Conservation (phyloP, 2,797 vertebrate genomes). For the Oreochromis grahami region DNA sequence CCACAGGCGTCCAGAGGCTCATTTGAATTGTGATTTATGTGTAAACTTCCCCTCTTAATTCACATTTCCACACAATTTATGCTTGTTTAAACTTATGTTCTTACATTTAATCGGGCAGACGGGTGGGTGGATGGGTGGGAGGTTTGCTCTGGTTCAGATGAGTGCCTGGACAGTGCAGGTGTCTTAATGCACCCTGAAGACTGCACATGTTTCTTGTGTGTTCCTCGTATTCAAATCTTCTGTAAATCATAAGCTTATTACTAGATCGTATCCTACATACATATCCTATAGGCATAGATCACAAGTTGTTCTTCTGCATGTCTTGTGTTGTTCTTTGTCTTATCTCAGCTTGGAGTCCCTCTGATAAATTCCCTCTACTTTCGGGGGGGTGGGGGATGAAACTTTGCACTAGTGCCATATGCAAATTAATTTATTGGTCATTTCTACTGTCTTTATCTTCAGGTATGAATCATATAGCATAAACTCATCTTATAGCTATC, state of each 20-base stretch:
- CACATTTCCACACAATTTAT: background rate
- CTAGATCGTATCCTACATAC: background rate
- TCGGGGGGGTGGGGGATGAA: background rate
- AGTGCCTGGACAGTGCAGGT: background rate
- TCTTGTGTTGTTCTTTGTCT: background rate
- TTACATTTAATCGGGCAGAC: background rate
- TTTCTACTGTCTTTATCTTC: background rate
- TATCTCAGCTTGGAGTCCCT: background rate
- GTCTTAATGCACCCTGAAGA: background rate
- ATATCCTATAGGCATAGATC: conserved; percentile 41
- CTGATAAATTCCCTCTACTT: conserved; percentile 1
- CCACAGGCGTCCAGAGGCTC: background rate
- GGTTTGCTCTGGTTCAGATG: background rate
- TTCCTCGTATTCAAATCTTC: background rate
- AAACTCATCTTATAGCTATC: background rate
- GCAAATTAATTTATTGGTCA: background rate
- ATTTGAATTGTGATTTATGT: background rate
- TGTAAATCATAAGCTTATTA: background rate
- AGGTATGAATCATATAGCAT: background rate
- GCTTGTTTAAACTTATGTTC: background rate
- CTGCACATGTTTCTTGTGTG: background rate
- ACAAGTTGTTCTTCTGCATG: conserved; percentile 27
- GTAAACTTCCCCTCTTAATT: background rate
- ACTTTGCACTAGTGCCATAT: background rate
- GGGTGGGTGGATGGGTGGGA: background rate